Percentiles rank a stretch among this genome's conserved stretches.
Evolutionary conservation across 2,113 vertebrate genomes (phyloP).

Genomic region (Martes martes): DNA sequence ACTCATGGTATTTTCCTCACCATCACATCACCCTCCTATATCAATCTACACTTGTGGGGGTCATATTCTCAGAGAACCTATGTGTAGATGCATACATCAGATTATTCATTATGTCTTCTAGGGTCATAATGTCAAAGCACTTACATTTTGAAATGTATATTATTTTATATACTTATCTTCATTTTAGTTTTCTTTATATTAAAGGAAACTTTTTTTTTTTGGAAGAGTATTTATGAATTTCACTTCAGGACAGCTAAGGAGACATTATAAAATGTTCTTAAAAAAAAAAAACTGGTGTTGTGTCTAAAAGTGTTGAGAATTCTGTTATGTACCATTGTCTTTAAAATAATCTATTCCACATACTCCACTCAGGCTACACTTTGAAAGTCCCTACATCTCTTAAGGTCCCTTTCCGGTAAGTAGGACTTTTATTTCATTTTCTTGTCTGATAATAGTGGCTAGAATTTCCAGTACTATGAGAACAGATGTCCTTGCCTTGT

Average conservation of each 20-base stretch:
- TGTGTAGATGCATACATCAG: neutral
- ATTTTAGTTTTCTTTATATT: neutral
- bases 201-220: neutral
- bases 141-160: neutral
- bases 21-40: rapidly evolving
- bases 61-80: neutral
- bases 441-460: neutral
- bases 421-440: neutral
- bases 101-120: neutral
- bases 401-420: neutral
- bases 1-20: too few species aligned
- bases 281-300: neutral
- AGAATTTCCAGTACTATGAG: neutral
- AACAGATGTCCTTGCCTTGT: neutral
- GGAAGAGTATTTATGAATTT: neutral
- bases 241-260: neutral
- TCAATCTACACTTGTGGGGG: too few species aligned
- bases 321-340: neutral
- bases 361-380: neutral
- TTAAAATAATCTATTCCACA: neutral
- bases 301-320: neutral
- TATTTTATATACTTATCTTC: neutral
- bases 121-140: neutral
- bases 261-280: neutral
- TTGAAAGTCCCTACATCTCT: neutral